Percentiles rank a stretch among this genome's conserved stretches.
phyloP scores from a whole-genome alignment of 2,888 invertebrate species.

The Coleophora deauratella region DNA sequence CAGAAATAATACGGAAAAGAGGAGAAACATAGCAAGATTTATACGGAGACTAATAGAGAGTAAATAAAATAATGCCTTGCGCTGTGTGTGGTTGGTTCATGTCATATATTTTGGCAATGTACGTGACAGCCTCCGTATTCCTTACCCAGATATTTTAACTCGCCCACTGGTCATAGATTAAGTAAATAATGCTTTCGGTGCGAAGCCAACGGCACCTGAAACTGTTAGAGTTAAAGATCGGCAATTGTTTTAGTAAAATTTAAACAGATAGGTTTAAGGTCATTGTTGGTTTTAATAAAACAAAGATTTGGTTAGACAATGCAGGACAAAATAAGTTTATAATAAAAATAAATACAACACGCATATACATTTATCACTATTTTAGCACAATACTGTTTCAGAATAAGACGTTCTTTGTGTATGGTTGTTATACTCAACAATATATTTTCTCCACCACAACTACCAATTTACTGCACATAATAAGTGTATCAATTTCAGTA shows the following conservation, averaged over 20 bases:
- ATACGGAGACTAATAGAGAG: constrained; percentile 32
- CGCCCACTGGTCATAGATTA: constrained; percentile 2
- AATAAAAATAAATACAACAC: too few relatives aligned
- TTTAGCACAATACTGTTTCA: too few relatives aligned
- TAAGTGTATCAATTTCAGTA: too few relatives aligned
- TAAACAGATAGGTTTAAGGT: too few relatives aligned
- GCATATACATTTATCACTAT: too few relatives aligned
- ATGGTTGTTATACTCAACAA: too few relatives aligned
- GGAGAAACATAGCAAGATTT: constrained; percentile 26
- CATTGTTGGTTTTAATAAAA: too few relatives aligned
- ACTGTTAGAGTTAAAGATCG: not conserved
- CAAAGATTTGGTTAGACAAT: too few relatives aligned
- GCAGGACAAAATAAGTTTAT: too few relatives aligned
- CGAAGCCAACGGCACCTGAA: constrained; percentile 4
- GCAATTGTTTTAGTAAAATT: not conserved
- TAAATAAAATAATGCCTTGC: constrained; percentile 37
- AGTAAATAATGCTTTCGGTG: constrained; percentile 5
- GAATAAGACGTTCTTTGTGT: too few relatives aligned
- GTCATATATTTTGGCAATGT: constrained; percentile 36
- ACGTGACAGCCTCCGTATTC: constrained; percentile 28
- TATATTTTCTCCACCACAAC: too few relatives aligned
- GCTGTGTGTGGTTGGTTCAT: constrained; percentile 21
- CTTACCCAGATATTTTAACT: constrained; percentile 8
- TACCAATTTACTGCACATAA: too few relatives aligned
- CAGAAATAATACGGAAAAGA: constrained; percentile 14